Base-by-base conservation (phyloP, 1,140 invertebrate genomes). In the Drosophila athabasca region DNA sequence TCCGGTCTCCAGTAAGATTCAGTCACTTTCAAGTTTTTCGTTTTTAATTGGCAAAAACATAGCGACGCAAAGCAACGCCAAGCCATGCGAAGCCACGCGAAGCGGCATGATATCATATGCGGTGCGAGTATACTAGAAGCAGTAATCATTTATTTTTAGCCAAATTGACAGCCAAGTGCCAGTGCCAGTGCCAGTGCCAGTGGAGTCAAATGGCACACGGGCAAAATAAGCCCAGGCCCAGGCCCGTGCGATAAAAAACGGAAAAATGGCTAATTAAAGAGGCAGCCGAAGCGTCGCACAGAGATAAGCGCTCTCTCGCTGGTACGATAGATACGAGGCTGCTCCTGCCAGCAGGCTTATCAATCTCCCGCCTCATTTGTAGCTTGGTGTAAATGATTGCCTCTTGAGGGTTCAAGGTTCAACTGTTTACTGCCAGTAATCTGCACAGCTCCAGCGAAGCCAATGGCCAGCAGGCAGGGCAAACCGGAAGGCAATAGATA, bases 131-230 rank as follows among this genome's bases (percentile, higher is more conserved):
- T 69, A 66, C 77, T 82, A 85, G 68, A 75, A 41, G 75, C 82
- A 69, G 75, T 83, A 87, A 87, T 88, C 65, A 79, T 87, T 87
- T 87, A 87, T 87, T 87, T 87, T 87, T 87, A 87, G 83, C 75
- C 70, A 88, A 87, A 88, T 88, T 79, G 83, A 76, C 82, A 85
- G 81, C 79, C 11, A 13, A 4, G 11, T 3, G 35, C 9, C 31
- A 19, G 17, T 19, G 17, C 17, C 31, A 19, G 17, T 19, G 17
- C 17, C 17, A 19, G 17, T 19, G 17, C 17, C 17, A 19, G 17
- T 19, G 9, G 31, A 35, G 9, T 1, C 9, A 11, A 39, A 13
- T 4, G 35, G 35, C 35, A 39, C 35, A 70, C 60, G 24, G 60
- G 41, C 58, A 53, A 74, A 76, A 85, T 85, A 84, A 19, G 17